phyloP scores from a whole-genome alignment of 2,113 vertebrate genomes.

The Sminthopsis crassicaudata region DNA sequence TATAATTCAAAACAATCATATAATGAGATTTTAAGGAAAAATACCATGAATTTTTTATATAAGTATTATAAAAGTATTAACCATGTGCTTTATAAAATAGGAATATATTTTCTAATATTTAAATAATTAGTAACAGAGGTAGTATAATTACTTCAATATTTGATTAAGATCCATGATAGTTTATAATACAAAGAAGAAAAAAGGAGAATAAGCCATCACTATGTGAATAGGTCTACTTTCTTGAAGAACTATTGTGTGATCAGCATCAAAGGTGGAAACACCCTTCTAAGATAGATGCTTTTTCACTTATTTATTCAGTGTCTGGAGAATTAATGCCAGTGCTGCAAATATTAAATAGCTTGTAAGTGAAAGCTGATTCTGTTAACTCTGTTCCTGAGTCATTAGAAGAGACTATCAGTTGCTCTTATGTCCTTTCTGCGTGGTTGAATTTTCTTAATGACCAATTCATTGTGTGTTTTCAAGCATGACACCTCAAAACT shows the following conservation, averaged over 20 bases:
- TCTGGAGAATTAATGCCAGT: conserved; percentile 64
- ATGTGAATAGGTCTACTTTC: not conserved
- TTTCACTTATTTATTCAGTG: conserved; percentile 60
- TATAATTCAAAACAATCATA: conserved; percentile 51
- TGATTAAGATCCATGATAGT: not conserved
- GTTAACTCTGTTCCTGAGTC: conserved; percentile 59
- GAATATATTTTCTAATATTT: conserved; percentile 18
- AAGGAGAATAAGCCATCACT: not conserved
- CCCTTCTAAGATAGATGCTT: conserved; percentile 34
- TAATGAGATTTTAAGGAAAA: conserved; percentile 28
- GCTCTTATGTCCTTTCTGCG: conserved; percentile 76
- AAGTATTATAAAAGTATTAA: conserved; percentile 22
- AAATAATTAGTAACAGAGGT: conserved; percentile 33
- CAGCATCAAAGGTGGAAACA: not conserved
- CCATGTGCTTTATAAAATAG: conserved; percentile 22
- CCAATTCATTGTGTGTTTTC: conserved; percentile 77
- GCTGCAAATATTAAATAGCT: conserved; percentile 52
- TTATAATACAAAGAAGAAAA: conserved; percentile 27
- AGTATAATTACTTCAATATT: conserved; percentile 22
- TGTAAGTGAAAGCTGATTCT: conserved; percentile 39
- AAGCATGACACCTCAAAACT: conserved; percentile 77
- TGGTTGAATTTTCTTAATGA: conserved; percentile 77
- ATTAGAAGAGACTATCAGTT: conserved; percentile 72
- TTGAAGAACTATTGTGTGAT: not conserved
- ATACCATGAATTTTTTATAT: conserved; percentile 52